A percentile compares a stretch with the other conserved stretches of the same genome.
Evolutionary conservation across 2,888 invertebrate genomes (phyloP).

Genomic region (Conomelus anceps): DNA sequence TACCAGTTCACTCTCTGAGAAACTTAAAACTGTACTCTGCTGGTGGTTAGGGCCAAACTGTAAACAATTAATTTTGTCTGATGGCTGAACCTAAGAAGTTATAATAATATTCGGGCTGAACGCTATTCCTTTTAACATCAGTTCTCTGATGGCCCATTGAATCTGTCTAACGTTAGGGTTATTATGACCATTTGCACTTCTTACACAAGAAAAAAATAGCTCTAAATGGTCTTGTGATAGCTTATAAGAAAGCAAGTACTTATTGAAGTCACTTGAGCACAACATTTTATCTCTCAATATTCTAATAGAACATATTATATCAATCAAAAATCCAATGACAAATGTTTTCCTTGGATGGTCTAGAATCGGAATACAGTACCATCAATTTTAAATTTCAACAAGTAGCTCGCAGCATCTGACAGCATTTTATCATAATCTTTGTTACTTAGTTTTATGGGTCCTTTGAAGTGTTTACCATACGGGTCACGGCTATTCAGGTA

Average conservation of each 20-base stretch:
- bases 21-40: neutral
- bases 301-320: neutral
- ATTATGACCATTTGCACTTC: neutral
- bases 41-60: neutral
- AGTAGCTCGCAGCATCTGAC: neutral
- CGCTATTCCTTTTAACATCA: no score
- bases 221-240: conserved; percentile 5
- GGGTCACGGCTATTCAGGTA: neutral
- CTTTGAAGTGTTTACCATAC: conserved; percentile 1
- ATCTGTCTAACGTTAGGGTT: conserved; percentile 7
- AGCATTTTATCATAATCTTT: neutral
- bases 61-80: neutral
- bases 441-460: neutral
- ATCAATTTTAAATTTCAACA: neutral
- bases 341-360: conserved; percentile 6
- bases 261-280: neutral
- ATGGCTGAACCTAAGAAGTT: conserved; percentile 1
- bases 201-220: conserved; percentile 18
- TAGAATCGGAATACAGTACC: neutral
- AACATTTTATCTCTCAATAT: conserved; percentile 5
- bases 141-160: neutral
- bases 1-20: no score
- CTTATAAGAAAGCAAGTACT: conserved; percentile 10
- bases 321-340: conserved; percentile 1
- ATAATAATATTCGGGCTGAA: no score